Percentiles rank a stretch among this genome's conserved stretches.
phyloP scores from a whole-genome alignment of 2,797 vertebrate genomes.

The Sebastes nivosus region DNA sequence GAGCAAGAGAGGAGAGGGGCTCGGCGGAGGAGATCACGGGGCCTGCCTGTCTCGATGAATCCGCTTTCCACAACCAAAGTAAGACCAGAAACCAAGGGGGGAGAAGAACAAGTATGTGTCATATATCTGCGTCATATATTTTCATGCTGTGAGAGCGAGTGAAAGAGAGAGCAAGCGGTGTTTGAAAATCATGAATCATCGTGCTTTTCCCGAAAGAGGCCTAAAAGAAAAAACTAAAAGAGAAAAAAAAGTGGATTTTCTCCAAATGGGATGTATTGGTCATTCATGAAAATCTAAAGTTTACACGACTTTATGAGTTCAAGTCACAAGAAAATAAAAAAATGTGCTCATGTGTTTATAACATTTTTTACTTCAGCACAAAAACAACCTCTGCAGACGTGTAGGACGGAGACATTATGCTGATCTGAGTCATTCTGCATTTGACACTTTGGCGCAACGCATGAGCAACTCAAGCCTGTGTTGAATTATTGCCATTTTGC shows the following conservation, averaged over 20 bases:
- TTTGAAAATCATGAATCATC: constrained; percentile 54
- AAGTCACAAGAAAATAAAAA: not conserved
- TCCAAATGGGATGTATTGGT: constrained; percentile 22
- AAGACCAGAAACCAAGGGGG: constrained; percentile 50
- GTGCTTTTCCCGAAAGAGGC: constrained; percentile 45
- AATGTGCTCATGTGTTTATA: not conserved
- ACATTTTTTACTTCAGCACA: not conserved
- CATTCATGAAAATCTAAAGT: constrained; percentile 51
- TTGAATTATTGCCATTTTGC: constrained; percentile 37
- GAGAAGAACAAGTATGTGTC: constrained; percentile 48
- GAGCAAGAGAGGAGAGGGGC: constrained; percentile 60
- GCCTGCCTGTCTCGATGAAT: constrained; percentile 49
- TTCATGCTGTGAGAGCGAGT: constrained; percentile 15
- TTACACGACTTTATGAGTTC: constrained; percentile 24
- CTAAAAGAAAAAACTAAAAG: not conserved
- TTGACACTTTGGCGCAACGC: constrained; percentile 18
- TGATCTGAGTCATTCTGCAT: constrained; percentile 47
- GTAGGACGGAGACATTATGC: constrained; percentile 34
- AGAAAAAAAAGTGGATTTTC: not conserved
- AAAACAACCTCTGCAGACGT: constrained; percentile 43
- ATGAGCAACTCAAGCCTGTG: constrained; percentile 17
- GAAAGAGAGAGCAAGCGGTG: not conserved
- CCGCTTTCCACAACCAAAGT: constrained; percentile 45
- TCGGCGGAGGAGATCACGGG: constrained; percentile 41
- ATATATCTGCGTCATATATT: constrained; percentile 61